Evolutionary conservation across 2,113 vertebrate genomes (phyloP).

Genomic region (Cricetomys ansorgei): DNA sequence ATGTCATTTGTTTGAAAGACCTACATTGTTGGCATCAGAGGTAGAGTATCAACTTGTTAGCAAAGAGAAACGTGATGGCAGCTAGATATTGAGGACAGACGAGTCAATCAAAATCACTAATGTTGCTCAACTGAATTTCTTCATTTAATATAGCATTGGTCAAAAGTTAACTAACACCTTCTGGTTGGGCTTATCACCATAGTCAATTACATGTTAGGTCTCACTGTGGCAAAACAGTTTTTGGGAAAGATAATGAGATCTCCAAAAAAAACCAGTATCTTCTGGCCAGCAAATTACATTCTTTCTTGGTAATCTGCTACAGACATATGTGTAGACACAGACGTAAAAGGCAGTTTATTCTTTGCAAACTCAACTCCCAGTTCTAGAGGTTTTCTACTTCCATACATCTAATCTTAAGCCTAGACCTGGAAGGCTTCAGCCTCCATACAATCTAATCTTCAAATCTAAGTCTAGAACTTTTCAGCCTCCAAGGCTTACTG

Average conservation of each 20-base stretch:
- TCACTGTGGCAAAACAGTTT: not conserved
- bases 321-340: conserved; percentile 67
- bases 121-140: conserved; percentile 81
- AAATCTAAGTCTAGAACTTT: too few species aligned
- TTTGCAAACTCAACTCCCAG: too few species aligned
- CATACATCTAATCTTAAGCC: too few species aligned
- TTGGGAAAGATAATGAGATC: conserved; percentile 45
- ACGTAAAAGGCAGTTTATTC: too few species aligned
- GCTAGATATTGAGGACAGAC: conserved; percentile 82
- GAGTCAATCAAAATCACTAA: conserved; percentile 87
- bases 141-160: conserved; percentile 85
- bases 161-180: conserved; percentile 83
- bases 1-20: conserved; percentile 87
- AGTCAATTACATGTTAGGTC: conserved; percentile 70
- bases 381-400: too few species aligned
- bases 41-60: conserved; percentile 86
- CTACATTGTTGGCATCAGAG: conserved; percentile 85
- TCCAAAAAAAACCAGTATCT: conserved; percentile 55
- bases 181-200: conserved; percentile 64
- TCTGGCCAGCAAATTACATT: conserved; percentile 65
- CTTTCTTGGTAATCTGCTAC: conserved; percentile 56
- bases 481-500: too few species aligned
- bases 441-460: too few species aligned
- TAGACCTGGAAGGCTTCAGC: too few species aligned
- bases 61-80: conserved; percentile 85